A percentile compares a stretch with the other conserved stretches of the same genome.
phyloP scores from a whole-genome alignment of 1,140 invertebrate genomes.

The Melipona quadrifasciata region DNA sequence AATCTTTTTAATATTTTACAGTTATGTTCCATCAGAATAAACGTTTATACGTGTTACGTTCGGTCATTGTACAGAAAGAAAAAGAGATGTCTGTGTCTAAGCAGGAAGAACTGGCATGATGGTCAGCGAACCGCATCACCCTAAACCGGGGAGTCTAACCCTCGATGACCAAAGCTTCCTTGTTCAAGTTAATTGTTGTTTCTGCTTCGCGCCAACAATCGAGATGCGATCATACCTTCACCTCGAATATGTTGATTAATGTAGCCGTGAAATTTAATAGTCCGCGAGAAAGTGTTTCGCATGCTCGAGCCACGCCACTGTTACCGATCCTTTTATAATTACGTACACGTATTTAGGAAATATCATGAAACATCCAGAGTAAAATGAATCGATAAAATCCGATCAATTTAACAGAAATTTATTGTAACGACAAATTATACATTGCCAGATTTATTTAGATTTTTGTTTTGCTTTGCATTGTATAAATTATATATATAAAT shows the following conservation, averaged over 20 bases:
- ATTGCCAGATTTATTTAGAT: neutral
- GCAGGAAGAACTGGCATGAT: conserved; percentile 39
- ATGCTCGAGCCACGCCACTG: conserved; percentile 8
- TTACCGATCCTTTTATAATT: neutral
- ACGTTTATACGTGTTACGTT: neutral
- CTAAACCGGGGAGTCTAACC: conserved; percentile 53
- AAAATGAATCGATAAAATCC: neutral
- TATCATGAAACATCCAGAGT: neutral
- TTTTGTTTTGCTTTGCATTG: neutral
- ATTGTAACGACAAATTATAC: neutral
- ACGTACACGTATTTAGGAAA: neutral
- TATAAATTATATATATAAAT: neutral
- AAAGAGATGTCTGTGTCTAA: conserved; percentile 31
- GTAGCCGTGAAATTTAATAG: conserved; percentile 65
- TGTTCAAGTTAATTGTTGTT: conserved; percentile 55
- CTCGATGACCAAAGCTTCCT: conserved; percentile 46
- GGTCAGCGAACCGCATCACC: conserved; percentile 56
- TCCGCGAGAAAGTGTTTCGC: conserved; percentile 56
- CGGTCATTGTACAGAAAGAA: neutral
- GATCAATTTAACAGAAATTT: neutral
- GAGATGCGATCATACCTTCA: conserved; percentile 50
- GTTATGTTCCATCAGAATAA: neutral
- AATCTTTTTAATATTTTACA: neutral
- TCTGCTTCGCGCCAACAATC: conserved; percentile 53
- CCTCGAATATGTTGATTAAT: conserved; percentile 49